Base-by-base conservation (phyloP, 1,140 invertebrate species). In the Listronotus oregonensis region DNA sequence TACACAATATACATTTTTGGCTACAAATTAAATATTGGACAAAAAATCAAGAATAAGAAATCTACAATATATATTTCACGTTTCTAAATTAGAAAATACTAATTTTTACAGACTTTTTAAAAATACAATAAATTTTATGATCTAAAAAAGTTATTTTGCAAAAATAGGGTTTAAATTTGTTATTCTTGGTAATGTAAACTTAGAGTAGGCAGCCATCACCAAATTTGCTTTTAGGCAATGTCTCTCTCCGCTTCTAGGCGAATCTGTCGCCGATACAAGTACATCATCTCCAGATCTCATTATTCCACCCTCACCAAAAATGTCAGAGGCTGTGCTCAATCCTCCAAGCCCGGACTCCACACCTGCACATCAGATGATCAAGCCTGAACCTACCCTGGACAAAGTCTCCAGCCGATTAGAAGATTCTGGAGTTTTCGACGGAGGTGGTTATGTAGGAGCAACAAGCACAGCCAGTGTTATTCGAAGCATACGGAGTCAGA, bases 211-310 rank as follows among this genome's bases (percentile, higher is more conserved):
- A 75, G 69, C 71, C 70, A 74, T 75, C 68, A 72, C 61, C 68
- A 73, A 73, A 75, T 75, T 70, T 77, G 59, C 69, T 77, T 75
- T 71, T 77, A 73, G 75, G 73, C 74, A 77, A 75, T 73, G 71
- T 73, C 71, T 77, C 64, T 77, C 67, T 77, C 71, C 74, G 74
- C 72, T 77, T 82, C 58, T 85, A 90, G 89, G 89, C 81, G 92
- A 93, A 85, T 93, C 91, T 79, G 89, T 93, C 81, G 91, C 91
- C 75, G 93, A 94, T 81, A 92, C 92, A 75, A 93, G 90, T 81
- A 92, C 90, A 75, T 92, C 91, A 74, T 93, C 91, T 75, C 90
- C 91, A 76, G 91, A 93, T 80, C 86, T 91, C 65, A 85, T 89
- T 77, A 89, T 89, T 79, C 89, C 88, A 75, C 79, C 84, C 76